Conservation (phyloP, 2,797 vertebrate species). For the Phoeniculus purpureus region DNA sequence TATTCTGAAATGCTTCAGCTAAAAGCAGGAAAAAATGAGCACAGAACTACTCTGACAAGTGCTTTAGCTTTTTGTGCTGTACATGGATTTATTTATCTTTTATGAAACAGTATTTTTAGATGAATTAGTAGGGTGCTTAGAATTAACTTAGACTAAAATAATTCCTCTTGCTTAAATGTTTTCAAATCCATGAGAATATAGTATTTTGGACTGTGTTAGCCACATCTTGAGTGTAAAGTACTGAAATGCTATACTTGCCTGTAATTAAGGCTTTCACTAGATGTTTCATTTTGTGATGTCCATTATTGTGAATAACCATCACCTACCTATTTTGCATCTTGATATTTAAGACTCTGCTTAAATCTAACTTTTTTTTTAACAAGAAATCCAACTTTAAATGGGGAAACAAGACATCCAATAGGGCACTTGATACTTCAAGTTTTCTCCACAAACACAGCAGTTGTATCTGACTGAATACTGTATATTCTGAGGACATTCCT, state of each 20-base stretch:
- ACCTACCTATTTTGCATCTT: neutral
- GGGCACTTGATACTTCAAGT: neutral
- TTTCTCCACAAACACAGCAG: neutral
- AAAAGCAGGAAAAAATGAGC: neutral
- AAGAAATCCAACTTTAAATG: neutral
- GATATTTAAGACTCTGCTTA: neutral
- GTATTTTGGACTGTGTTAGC: neutral
- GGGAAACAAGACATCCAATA: neutral
- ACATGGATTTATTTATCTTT: neutral
- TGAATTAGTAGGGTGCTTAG: neutral
- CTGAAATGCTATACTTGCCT: neutral
- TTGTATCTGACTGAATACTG: neutral
- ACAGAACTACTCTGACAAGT: neutral
- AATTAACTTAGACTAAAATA: neutral
- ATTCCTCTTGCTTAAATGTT: neutral
- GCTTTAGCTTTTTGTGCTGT: neutral
- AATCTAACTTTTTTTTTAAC: neutral
- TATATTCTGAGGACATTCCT: neutral
- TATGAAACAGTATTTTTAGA: neutral
- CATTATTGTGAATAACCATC: neutral
- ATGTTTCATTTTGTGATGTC: neutral
- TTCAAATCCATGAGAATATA: neutral
- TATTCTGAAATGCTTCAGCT: neutral
- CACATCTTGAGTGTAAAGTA: neutral
- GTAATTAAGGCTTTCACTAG: neutral